Evolutionary conservation across 1,140 invertebrate genomes (phyloP).

Genomic region (Rhynchophorus ferrugineus): DNA sequence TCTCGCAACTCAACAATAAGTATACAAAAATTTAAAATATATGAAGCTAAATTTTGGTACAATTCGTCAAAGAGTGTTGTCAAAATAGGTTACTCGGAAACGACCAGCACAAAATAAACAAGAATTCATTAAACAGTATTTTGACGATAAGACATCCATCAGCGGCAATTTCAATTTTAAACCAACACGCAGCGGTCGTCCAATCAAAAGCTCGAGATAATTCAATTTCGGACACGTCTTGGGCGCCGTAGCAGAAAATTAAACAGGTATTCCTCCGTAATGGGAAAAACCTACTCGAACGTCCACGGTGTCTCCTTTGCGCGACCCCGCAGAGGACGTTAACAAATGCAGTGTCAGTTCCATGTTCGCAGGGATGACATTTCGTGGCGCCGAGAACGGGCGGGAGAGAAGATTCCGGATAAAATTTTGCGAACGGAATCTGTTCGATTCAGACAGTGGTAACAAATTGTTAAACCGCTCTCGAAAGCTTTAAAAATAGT

Average conservation of each 20-base stretch:
- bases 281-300: neutral
- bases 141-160: too few species aligned
- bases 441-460: conserved; percentile 9
- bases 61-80: too few species aligned
- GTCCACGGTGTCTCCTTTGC: neutral
- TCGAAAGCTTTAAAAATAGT: conserved; percentile 6
- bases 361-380: neutral
- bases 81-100: too few species aligned
- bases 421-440: conserved; percentile 13
- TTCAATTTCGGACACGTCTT: neutral
- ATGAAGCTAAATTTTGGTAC: too few species aligned
- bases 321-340: neutral
- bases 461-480: conserved; percentile 18
- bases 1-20: too few species aligned
- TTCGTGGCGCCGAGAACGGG: neutral
- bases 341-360: conserved; percentile 1
- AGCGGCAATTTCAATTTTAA: too few species aligned
- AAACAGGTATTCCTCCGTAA: neutral
- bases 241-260: neutral
- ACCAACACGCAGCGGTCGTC: too few species aligned
- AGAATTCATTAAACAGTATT: too few species aligned
- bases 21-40: too few species aligned
- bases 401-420: neutral
- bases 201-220: too few species aligned
- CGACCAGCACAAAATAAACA: too few species aligned